phyloP scores from a whole-genome alignment of 2,113 vertebrate species.

The Cyphomyrus plagiostoma region DNA sequence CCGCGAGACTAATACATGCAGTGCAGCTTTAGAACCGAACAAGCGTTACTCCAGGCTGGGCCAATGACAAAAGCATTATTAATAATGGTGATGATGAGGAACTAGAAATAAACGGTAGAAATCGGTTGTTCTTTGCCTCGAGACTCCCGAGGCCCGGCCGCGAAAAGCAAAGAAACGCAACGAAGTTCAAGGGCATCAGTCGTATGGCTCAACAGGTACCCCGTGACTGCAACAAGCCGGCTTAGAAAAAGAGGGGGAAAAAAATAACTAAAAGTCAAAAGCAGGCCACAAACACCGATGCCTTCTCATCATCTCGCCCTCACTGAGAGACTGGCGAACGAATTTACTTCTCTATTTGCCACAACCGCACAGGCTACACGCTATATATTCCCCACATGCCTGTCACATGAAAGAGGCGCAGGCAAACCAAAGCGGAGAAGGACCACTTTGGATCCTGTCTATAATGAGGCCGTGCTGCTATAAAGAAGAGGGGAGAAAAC shows the following conservation, averaged over 20 bases:
- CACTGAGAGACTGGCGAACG: neutral
- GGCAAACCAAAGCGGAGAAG: neutral
- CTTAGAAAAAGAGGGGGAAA: neutral
- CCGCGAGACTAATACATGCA: neutral
- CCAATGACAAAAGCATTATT: neutral
- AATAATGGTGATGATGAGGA: neutral
- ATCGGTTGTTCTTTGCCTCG: neutral
- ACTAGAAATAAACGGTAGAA: neutral
- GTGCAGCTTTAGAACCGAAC: neutral
- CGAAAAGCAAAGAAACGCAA: neutral
- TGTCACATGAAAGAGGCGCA: constrained; percentile 20
- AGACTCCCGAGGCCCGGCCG: neutral
- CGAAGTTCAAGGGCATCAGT: neutral
- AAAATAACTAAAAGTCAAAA: neutral
- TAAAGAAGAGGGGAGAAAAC: neutral
- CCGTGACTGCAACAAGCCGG: neutral
- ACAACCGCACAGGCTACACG: neutral
- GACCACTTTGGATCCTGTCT: constrained; percentile 6
- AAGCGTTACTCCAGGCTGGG: neutral
- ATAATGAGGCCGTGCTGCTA: constrained; percentile 18
- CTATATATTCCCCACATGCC: constrained; percentile 3
- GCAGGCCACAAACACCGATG: neutral
- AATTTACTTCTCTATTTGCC: neutral
- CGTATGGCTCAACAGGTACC: neutral
- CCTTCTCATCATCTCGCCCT: neutral